phyloP scores from a whole-genome alignment of 2,113 vertebrate species.

The Cnemophilus loriae region DNA sequence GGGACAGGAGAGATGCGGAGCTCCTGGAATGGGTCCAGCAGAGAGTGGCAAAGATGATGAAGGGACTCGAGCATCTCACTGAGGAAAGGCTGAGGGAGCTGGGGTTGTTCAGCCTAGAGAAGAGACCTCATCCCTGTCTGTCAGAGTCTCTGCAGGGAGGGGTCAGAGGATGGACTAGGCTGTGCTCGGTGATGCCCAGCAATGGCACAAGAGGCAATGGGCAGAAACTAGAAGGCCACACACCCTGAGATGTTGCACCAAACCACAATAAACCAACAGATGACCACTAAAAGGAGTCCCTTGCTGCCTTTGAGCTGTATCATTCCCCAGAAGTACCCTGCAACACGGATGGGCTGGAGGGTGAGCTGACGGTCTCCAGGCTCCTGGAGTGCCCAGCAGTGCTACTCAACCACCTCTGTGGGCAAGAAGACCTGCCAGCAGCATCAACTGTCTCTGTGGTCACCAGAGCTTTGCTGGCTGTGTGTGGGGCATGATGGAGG shows the following conservation, averaged over 20 bases:
- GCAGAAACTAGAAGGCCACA: neutral
- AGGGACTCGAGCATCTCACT: neutral
- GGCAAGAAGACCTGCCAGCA: neutral
- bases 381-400: neutral
- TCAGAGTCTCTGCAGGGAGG: neutral
- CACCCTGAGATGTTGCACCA: accelerated
- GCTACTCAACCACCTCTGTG: neutral
- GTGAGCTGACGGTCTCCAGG: neutral
- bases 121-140: neutral
- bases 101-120: neutral
- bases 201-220: neutral
- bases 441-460: neutral
- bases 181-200: neutral
- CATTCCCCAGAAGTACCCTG: neutral
- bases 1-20: neutral
- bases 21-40: accelerated
- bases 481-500: accelerated
- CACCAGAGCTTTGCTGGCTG: neutral
- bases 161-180: neutral
- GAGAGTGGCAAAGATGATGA: neutral
- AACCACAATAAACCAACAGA: neutral
- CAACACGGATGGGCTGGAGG: accelerated
- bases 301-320: neutral
- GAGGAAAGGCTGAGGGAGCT: neutral
- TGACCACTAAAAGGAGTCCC: neutral